These are phyloP conservation scores for Muscicapa adusta DNA, from an alignment of 2,113 vertebrate genomes.

Conservation along the genomic window DNA sequence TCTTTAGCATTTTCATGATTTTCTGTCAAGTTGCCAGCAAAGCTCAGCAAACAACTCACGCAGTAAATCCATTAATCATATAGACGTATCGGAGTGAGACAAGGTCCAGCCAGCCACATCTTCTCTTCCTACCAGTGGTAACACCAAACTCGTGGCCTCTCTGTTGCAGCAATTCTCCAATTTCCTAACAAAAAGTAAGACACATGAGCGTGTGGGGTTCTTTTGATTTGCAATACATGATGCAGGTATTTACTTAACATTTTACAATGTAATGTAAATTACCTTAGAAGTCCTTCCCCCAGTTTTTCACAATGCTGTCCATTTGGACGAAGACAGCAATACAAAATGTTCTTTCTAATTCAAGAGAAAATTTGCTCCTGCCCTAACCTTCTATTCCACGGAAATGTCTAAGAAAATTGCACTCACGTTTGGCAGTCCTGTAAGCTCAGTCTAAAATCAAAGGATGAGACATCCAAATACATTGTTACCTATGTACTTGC, in stretches of 20 bases:
- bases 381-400: background rate
- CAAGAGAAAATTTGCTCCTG: background rate
- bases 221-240: background rate
- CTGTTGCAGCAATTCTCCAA: constrained; percentile 87
- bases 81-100: constrained; percentile 93
- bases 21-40: background rate
- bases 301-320: background rate
- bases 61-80: constrained; percentile 98
- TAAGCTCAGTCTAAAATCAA: background rate
- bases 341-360: background rate
- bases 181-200: constrained; percentile 70
- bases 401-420: background rate
- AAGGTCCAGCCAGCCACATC: constrained; percentile 97
- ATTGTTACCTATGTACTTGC: background rate
- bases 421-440: background rate
- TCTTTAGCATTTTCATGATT: background rate
- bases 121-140: constrained; percentile 93
- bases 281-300: background rate
- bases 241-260: background rate
- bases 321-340: background rate
- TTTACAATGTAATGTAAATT: background rate
- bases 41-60: constrained; percentile 79
- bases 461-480: background rate
- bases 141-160: constrained; percentile 93
- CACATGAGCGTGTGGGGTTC: background rate